Conservation (phyloP, 2,797 vertebrate species). For the Pipistrellus nathusii region DNA sequence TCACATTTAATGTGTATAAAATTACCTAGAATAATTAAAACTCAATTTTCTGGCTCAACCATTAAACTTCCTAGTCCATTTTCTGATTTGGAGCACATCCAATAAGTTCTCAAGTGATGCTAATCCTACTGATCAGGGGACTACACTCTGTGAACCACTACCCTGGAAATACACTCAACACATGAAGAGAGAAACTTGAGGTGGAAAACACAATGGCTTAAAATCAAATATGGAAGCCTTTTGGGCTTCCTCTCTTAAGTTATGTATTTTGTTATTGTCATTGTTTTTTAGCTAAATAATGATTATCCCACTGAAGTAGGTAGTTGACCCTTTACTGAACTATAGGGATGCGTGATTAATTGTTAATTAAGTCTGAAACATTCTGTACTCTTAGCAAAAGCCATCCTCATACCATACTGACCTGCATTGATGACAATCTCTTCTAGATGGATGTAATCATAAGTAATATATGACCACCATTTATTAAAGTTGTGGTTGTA, state of each 20-base stretch:
- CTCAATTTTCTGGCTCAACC: neutral
- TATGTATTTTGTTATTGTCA: neutral
- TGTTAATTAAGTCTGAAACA: slow-evolving; percentile 54
- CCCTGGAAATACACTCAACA: neutral
- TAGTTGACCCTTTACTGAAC: slow-evolving; percentile 81
- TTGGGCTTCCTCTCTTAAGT: neutral
- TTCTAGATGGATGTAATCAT: slow-evolving; percentile 68
- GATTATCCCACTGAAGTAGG: slow-evolving; percentile 62
- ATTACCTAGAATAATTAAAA: neutral
- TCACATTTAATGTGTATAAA: neutral
- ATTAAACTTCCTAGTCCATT: neutral
- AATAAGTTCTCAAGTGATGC: neutral
- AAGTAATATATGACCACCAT: slow-evolving; percentile 77
- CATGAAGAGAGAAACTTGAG: neutral
- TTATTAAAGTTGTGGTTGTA: slow-evolving; percentile 73
- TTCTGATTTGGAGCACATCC: neutral
- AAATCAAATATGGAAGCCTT: neutral
- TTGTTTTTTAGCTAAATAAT: neutral
- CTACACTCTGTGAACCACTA: neutral
- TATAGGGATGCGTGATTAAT: slow-evolving; percentile 77
- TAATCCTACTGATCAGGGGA: neutral
- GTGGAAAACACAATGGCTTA: neutral
- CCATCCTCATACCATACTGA: slow-evolving; percentile 53
- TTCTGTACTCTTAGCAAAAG: slow-evolving; percentile 68
- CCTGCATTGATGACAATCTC: slow-evolving; percentile 60